These are phyloP conservation scores for Diachrysia chrysitis DNA, from an alignment of 2,888 invertebrate species.

Conservation along the genomic window DNA sequence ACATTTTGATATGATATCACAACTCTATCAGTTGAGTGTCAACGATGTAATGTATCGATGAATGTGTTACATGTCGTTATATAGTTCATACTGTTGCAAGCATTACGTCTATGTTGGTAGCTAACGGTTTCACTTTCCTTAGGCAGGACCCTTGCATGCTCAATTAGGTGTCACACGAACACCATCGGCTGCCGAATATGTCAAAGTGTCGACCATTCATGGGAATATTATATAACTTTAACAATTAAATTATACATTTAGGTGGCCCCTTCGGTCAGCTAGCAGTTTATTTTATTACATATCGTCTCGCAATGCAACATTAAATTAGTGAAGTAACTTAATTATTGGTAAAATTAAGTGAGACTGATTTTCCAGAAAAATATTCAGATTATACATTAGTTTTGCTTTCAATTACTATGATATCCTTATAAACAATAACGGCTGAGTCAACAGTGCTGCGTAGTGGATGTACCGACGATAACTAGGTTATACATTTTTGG, in stretches of 20 bases:
- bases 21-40: constrained; percentile 80
- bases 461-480: too few relatives aligned
- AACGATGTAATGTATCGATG: constrained; percentile 79
- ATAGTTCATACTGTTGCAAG: constrained; percentile 89
- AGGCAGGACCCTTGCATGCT: constrained; percentile 82
- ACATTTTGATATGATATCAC: constrained; percentile 74
- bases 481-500: too few relatives aligned
- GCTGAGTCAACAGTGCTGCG: too few relatives aligned
- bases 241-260: constrained; percentile 28
- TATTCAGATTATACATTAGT: too few relatives aligned
- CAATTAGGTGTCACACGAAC: constrained; percentile 80
- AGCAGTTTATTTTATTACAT: constrained; percentile 30
- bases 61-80: constrained; percentile 82
- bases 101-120: constrained; percentile 80
- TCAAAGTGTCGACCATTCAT: constrained; percentile 73
- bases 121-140: constrained; percentile 86
- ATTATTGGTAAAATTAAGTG: too few relatives aligned
- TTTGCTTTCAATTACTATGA: background rate
- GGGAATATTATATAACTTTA: constrained; percentile 80
- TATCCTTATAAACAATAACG: too few relatives aligned
- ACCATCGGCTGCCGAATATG: constrained; percentile 79
- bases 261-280: constrained; percentile 22
- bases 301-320: constrained; percentile 15
- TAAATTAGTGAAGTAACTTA: background rate
- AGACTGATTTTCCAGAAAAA: background rate